phyloP scores from a whole-genome alignment of 2,113 vertebrate genomes.

The Felis chaus region DNA sequence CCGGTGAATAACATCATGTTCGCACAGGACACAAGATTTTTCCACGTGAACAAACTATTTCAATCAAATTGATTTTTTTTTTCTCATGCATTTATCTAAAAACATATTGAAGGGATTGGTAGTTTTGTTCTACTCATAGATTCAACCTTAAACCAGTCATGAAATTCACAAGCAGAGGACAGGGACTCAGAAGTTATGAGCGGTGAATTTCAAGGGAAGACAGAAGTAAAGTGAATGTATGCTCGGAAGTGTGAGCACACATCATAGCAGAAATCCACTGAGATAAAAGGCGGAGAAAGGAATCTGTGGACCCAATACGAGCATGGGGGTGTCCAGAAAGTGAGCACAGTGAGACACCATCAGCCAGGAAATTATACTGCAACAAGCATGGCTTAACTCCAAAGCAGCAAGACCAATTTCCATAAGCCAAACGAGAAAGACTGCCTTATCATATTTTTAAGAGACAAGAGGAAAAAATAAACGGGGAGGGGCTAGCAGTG shows the following conservation, averaged over 20 bases:
- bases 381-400: background rate
- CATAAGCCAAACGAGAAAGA: background rate
- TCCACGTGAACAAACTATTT: slow-evolving; percentile 49
- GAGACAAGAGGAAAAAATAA: background rate
- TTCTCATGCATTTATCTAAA: slow-evolving; percentile 17
- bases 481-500: background rate
- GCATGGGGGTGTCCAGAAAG: background rate
- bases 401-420: background rate
- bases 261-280: background rate
- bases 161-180: background rate
- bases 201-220: background rate
- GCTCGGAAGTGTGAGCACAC: background rate
- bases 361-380: background rate
- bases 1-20: background rate
- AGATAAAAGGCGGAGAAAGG: background rate
- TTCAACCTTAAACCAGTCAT: slow-evolving; percentile 11
- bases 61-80: slow-evolving; percentile 33
- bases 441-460: slow-evolving; percentile 9
- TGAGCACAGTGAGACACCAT: background rate
- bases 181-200: background rate
- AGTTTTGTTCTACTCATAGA: slow-evolving; percentile 23
- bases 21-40: background rate
- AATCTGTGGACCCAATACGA: background rate
- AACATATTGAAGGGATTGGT: background rate
- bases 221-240: background rate